Percentiles rank a stretch among this genome's conserved stretches.
phyloP scores from a whole-genome alignment of 1,140 invertebrate species.

The Sycophaga agraensis region DNA sequence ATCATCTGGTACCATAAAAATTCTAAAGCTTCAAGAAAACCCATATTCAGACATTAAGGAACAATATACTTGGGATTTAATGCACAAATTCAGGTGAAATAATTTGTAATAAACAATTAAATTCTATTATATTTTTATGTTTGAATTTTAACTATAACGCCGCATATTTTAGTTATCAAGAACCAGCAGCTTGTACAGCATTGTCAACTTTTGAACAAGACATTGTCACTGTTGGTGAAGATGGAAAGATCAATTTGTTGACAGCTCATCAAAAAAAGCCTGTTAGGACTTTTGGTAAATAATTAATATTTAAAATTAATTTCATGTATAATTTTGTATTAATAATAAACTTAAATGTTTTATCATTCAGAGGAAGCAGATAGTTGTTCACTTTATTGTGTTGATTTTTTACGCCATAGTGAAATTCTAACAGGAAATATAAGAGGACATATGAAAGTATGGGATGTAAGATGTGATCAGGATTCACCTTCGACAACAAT shows the following conservation, averaged over 20 bases:
- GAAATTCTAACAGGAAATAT: slow-evolving; percentile 82
- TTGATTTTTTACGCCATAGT: slow-evolving; percentile 76
- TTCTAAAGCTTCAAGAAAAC: slow-evolving; percentile 65
- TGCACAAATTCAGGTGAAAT: slow-evolving; percentile 67
- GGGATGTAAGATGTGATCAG: slow-evolving; percentile 70
- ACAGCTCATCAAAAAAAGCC: slow-evolving; percentile 65
- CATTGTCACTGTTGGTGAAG: slow-evolving; percentile 78
- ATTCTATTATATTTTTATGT: not conserved
- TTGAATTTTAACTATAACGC: slow-evolving; percentile 6
- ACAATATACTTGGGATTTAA: slow-evolving; percentile 60
- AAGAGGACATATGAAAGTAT: slow-evolving; percentile 83
- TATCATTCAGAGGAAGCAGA: slow-evolving; percentile 69
- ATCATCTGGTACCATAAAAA: slow-evolving; percentile 65
- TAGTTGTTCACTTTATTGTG: slow-evolving; percentile 76
- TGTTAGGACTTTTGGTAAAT: slow-evolving; percentile 63
- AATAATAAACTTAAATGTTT: not conserved
- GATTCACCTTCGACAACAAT: slow-evolving; percentile 66
- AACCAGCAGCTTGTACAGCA: slow-evolving; percentile 66
- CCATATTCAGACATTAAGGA: slow-evolving; percentile 53
- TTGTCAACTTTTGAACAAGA: slow-evolving; percentile 71
- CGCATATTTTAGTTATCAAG: slow-evolving; percentile 41
- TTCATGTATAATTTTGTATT: too few species aligned
- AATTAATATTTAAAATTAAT: not conserved
- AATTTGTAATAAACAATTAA: not conserved
- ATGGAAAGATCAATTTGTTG: slow-evolving; percentile 74